Evolutionary conservation across 2,113 vertebrate genomes (phyloP), one percentile per base, ranked within the genome.

Genomic region (Ursus arctos): DNA sequence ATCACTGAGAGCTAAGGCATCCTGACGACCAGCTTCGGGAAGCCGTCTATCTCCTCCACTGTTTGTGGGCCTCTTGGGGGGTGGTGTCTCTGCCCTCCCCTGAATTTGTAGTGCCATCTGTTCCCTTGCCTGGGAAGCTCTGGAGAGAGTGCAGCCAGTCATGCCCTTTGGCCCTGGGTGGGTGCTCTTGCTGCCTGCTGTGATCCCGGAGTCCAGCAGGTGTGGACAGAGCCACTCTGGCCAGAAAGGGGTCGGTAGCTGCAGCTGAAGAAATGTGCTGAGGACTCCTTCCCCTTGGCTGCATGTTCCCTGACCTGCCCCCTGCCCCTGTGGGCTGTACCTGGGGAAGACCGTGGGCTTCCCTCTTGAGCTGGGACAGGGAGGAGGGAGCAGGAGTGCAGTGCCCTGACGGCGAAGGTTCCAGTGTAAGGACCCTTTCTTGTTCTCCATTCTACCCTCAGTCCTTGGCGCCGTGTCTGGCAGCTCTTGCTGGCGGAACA

Each of bases 231-330:
- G 61, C 47, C 3, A 3, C 1, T 2, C 6, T n/a, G 31, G 33
- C 53, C 21, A 43, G 53, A 40, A 24, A 22, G 3, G 47, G 49
- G 4, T 36, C 2, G 3, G 31, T 4, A 63, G 59, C 26, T 61
- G 12, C 28, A 28, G 9, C 15, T 28, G 67, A 59, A 71, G 59
- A 22, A 65, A 24, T 21, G 9, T n/a, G 63, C 6, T 14, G 33
- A 61, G 5, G 55, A 53, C 16, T 14, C 14, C 3, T 19, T 36
- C 14, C 10, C 14, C 19, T 1, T 0, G 33, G 16, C 12, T 13
- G 4, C 43, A 3, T 0, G 26, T 26, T 16, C 13, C 16, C 31
- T 1, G 1, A 5, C 26, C 3, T 0, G 0, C 69, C 33, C 40
- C 40, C 0, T 14, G 83, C 10, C 22, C 43, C 16, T 16, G 4